Conservation (phyloP, 2,888 invertebrate species). For the Euclidia mi region DNA sequence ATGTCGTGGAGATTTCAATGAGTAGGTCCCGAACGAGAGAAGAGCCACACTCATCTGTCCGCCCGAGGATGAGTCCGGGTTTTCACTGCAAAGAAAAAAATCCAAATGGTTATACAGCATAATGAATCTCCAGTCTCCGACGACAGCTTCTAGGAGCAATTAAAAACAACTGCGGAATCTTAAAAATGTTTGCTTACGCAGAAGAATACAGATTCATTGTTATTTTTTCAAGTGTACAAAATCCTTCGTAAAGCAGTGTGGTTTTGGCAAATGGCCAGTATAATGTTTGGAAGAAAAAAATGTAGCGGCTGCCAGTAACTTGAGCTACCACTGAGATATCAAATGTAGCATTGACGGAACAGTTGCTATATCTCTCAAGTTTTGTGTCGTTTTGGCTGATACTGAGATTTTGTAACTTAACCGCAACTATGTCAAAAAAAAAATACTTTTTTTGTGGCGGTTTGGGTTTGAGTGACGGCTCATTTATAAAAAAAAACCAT, state of each 20-base stretch:
- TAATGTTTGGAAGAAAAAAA: constrained; percentile 41
- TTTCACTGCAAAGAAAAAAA: too few species aligned
- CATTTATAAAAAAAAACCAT: too few species aligned
- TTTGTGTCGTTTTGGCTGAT: constrained; percentile 2
- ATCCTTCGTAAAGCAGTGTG: constrained; percentile 35
- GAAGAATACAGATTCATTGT: constrained; percentile 16
- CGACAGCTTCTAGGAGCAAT: constrained; percentile 3
- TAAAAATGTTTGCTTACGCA: constrained; percentile 16
- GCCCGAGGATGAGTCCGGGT: too few species aligned
- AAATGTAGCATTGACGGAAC: constrained; percentile 34
- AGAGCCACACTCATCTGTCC: too few species aligned
- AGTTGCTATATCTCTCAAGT: constrained; percentile 17
- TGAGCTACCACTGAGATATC: constrained; percentile 28
- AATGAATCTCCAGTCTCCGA: constrained; percentile 1
- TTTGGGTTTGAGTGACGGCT: neutral
- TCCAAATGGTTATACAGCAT: neutral
- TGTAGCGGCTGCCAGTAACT: constrained; percentile 41
- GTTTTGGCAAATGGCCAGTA: constrained; percentile 45
- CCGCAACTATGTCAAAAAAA: neutral
- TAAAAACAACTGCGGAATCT: constrained; percentile 15
- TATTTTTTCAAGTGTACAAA: constrained; percentile 38
- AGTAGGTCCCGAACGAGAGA: too few species aligned
- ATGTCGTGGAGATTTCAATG: too few species aligned
- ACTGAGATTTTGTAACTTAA: neutral
- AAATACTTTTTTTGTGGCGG: neutral